Evolutionary conservation across 1,140 invertebrate species (phyloP).

Genomic region (Drosophila mayri): DNA sequence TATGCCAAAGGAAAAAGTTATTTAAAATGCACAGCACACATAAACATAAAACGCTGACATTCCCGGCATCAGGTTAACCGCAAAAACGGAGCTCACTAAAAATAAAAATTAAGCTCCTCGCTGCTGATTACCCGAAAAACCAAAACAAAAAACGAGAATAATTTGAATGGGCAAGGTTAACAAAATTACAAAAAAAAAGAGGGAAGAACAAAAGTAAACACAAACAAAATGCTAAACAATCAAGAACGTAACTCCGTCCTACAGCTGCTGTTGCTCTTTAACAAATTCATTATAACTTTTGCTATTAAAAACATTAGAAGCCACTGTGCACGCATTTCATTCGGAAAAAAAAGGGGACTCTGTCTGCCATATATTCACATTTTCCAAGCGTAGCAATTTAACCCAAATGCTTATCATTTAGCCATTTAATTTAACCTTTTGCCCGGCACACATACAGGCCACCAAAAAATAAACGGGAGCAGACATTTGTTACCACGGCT

Average conservation of each 20-base stretch:
- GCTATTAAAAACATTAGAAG: slow-evolving; percentile 83
- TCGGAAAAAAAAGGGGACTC: slow-evolving; percentile 19
- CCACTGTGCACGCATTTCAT: slow-evolving; percentile 61
- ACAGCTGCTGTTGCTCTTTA: slow-evolving; percentile 60
- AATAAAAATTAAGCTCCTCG: slow-evolving; percentile 68
- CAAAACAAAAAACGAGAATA: slow-evolving; percentile 52
- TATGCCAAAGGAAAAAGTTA: slow-evolving; percentile 27
- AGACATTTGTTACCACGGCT: slow-evolving; percentile 13
- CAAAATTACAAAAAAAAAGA: slow-evolving; percentile 45
- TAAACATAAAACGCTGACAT: slow-evolving; percentile 38
- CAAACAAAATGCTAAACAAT: slow-evolving; percentile 57
- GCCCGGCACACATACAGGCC: slow-evolving; percentile 50
- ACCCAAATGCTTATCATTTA: slow-evolving; percentile 84
- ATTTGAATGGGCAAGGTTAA: slow-evolving; percentile 56
- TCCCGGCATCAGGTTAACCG: slow-evolving; percentile 34
- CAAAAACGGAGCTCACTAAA: slow-evolving; percentile 67
- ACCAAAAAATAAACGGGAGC: slow-evolving; percentile 28
- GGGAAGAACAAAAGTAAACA: slow-evolving; percentile 19
- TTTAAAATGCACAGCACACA: slow-evolving; percentile 75
- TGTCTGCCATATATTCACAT: slow-evolving; percentile 38
- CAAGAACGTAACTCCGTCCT: slow-evolving; percentile 28
- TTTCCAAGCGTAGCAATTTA: slow-evolving; percentile 65
- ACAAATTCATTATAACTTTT: slow-evolving; percentile 84
- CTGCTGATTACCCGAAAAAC: slow-evolving; percentile 78
- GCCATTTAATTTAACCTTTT: slow-evolving; percentile 83